Base-by-base conservation (phyloP, 1,140 invertebrate species). In the Plutomurus gul region DNA sequence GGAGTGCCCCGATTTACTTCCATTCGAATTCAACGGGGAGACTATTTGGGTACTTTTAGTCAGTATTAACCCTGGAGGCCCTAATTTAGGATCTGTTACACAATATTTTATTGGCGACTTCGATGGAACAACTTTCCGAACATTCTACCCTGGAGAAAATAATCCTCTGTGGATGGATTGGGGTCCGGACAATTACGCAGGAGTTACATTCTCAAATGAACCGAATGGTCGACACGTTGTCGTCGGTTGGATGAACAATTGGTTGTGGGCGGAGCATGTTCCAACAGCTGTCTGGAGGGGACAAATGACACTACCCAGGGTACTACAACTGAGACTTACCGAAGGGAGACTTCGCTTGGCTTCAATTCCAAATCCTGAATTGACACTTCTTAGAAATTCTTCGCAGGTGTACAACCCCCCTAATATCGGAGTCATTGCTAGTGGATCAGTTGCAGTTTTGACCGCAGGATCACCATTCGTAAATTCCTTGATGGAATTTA, bases 1-100 rank as follows among this genome's bases (percentile, higher is more conserved):
- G 79, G 82, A 83, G 56, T 83, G 82, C 73, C 82, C 82, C 16
- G 82, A 83, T 51, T 65, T 83, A 27, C 40, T 83, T 25, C 27
- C 1, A 39, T 8, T 80, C 1, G 37, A 71, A 16, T 72, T 65
- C 16, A 27, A 49, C 5, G 56, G 56, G 27, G 40, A 74, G 18
- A 43, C 27, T 33, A 22, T 71, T 22, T 82, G 82, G 82, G 79
- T 81, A 33, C 40, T 83, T 16, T 43, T 83, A 5, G 79, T 79
- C 6, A 77, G 74, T n/a, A 78, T 79, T 30, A 81, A 81, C 43
- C 79, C 79, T 4, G 82, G 79, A 1, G 82, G 82, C 20, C 82
- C 82, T 3, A 83, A 78, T 22, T 56, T 65, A 6, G 82, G 82
- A 0, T 78, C 76, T 16, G 77, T n/a, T 7, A 81, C 82, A 1